Percentiles rank a stretch among this genome's conserved stretches.
phyloP scores from a whole-genome alignment of 2,797 vertebrate species.

The Choloepus didactylus region DNA sequence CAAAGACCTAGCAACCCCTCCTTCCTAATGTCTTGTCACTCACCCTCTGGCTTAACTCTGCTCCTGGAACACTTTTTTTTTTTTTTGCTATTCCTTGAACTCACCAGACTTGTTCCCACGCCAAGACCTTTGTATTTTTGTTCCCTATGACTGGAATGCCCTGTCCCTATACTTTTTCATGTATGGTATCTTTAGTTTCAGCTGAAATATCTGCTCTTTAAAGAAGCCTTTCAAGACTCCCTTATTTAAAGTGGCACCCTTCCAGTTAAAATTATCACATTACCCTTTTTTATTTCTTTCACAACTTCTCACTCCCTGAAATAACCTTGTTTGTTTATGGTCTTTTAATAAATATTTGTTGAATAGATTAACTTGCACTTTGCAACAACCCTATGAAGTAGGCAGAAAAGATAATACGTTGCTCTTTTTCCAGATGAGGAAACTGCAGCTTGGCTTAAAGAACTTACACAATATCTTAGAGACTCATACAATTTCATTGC shows the following conservation, averaged over 20 bases:
- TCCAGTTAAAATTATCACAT: neutral
- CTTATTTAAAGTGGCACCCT: neutral
- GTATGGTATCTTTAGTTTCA: neutral
- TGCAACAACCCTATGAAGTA: slow-evolving; percentile 7
- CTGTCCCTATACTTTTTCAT: neutral
- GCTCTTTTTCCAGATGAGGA: slow-evolving; percentile 5
- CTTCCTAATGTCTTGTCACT: neutral
- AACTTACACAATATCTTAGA: neutral
- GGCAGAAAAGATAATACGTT: neutral
- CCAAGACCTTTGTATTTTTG: neutral
- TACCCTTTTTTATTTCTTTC: neutral
- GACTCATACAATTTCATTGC: neutral
- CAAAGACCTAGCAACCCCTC: neutral
- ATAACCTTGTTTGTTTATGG: slow-evolving; percentile 39
- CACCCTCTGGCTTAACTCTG: neutral
- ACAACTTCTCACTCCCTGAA: slow-evolving; percentile 22
- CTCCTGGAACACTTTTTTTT: neutral
- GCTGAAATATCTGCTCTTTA: neutral
- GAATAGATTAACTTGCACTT: slow-evolving; percentile 13
- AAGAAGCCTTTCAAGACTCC: neutral
- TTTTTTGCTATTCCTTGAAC: neutral
- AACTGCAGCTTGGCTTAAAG: neutral
- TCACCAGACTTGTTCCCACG: neutral
- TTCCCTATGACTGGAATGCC: neutral
- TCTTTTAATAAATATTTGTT: slow-evolving; percentile 61